These are phyloP conservation scores for Hybognathus amarus DNA, from an alignment of 2,797 vertebrate genomes.

Conservation along the genomic window DNA sequence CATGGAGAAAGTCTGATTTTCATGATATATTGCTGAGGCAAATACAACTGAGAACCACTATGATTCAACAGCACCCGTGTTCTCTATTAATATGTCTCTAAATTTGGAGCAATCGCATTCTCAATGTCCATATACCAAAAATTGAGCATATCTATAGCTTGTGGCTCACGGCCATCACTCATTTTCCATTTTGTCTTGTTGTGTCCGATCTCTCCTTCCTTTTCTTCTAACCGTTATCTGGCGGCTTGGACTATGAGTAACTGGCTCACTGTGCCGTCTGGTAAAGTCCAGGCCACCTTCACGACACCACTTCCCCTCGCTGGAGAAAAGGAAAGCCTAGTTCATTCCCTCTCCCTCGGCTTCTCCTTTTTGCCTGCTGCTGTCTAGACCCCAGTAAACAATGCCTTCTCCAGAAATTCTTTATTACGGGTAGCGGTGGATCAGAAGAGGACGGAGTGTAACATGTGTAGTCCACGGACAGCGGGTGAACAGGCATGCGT, in stretches of 20 bases:
- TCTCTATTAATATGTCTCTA: slow-evolving; percentile 1
- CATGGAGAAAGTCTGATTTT: too few species aligned
- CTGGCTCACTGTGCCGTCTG: slow-evolving; percentile 36
- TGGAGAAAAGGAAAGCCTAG: slow-evolving; percentile 55
- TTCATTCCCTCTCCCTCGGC: slow-evolving; percentile 59
- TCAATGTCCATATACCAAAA: slow-evolving; percentile 18
- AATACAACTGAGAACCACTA: background rate
- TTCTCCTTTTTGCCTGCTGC: slow-evolving; percentile 58
- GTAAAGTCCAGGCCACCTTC: slow-evolving; percentile 61
- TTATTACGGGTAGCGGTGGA: slow-evolving; percentile 43
- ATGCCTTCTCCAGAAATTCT: slow-evolving; percentile 47
- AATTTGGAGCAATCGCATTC: slow-evolving; percentile 29
- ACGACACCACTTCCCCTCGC: slow-evolving; percentile 51
- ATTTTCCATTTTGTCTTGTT: slow-evolving; percentile 44
- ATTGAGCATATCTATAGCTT: slow-evolving; percentile 33
- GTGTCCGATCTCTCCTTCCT: slow-evolving; percentile 38
- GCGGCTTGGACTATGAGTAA: slow-evolving; percentile 49
- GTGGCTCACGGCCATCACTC: slow-evolving; percentile 12
- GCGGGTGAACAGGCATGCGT: slow-evolving; percentile 40
- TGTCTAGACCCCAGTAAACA: slow-evolving; percentile 44
- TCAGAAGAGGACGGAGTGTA: slow-evolving; percentile 54
- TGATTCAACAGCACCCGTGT: background rate
- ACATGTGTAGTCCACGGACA: slow-evolving; percentile 45
- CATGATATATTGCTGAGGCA: background rate
- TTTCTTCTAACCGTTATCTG: slow-evolving; percentile 32